These are phyloP conservation scores for Anthrax anthrax DNA, from an alignment of 2,888 invertebrate genomes.

Conservation along the genomic window DNA sequence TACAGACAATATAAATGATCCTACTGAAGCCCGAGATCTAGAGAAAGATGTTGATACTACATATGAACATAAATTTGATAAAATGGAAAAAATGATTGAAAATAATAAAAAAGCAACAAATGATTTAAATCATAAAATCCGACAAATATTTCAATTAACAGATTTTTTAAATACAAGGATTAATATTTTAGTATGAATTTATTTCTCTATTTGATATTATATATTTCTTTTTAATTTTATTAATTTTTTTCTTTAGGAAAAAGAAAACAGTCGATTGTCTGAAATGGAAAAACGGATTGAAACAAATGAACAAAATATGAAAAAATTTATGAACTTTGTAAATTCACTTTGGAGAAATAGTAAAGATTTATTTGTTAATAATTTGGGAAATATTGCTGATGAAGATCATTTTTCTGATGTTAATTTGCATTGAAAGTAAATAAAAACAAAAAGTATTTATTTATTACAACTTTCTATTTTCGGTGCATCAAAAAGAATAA, in stretches of 20 bases:
- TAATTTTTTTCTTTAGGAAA: too few relatives aligned
- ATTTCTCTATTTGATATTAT: too few relatives aligned
- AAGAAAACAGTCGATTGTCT: background rate
- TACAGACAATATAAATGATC: conserved; percentile 32
- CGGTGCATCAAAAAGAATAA: too few relatives aligned
- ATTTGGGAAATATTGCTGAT: background rate
- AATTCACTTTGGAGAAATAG: background rate
- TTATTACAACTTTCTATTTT: too few relatives aligned
- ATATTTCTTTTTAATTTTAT: too few relatives aligned
- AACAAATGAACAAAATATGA: background rate
- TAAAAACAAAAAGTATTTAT: too few relatives aligned
- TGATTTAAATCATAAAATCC: conserved; percentile 27
- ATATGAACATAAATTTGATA: conserved; percentile 34
- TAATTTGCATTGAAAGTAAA: too few relatives aligned
- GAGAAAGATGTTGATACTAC: conserved; percentile 30
- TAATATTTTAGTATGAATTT: conserved; percentile 23
- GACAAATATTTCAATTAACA: conserved; percentile 27
- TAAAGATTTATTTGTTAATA: background rate
- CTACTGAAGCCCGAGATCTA: conserved; percentile 44
- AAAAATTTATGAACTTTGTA: background rate
- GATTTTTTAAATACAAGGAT: conserved; percentile 28
- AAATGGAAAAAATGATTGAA: conserved; percentile 37
- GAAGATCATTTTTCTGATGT: background rate
- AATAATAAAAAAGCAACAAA: conserved; percentile 28
- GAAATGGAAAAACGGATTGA: background rate